Conservation (phyloP, 2,113 vertebrate species). For the Xiphorhynchus elegans region DNA sequence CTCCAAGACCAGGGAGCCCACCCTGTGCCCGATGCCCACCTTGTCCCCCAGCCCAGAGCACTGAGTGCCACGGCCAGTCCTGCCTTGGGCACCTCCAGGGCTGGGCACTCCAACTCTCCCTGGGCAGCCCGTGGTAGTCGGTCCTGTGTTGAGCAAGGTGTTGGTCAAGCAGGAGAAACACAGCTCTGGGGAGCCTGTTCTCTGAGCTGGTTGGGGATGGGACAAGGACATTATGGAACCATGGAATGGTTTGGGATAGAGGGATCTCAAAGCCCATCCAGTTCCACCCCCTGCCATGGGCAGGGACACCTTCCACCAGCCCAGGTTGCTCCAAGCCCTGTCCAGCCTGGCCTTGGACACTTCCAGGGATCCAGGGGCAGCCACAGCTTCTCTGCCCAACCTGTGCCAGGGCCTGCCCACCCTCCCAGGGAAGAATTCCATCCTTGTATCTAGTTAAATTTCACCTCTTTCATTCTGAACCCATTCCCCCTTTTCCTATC, state of each 20-base stretch:
- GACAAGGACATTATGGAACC: background rate
- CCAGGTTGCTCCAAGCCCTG: too few relatives aligned
- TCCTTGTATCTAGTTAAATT: too few relatives aligned
- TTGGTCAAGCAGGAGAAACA: background rate
- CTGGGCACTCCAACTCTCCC: background rate
- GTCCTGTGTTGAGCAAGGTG: background rate
- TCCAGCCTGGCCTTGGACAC: too few relatives aligned
- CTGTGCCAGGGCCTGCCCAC: too few relatives aligned
- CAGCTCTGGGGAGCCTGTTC: background rate
- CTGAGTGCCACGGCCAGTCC: background rate
- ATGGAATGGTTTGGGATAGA: background rate
- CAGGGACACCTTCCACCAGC: background rate
- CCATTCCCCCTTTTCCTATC: too few relatives aligned
- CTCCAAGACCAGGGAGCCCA: background rate
- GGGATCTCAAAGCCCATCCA: background rate
- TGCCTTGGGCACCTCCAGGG: background rate
- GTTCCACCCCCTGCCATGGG: background rate
- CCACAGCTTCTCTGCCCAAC: too few relatives aligned
- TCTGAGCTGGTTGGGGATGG: background rate
- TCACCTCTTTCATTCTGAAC: too few relatives aligned
- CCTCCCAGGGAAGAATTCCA: too few relatives aligned
- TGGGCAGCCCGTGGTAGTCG: background rate
- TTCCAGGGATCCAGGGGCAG: too few relatives aligned
- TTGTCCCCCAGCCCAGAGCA: background rate
- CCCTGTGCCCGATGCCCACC: accelerated